These are phyloP conservation scores for Drosophila repletoides DNA, from an alignment of 1,140 invertebrate genomes.

Conservation along the genomic window DNA sequence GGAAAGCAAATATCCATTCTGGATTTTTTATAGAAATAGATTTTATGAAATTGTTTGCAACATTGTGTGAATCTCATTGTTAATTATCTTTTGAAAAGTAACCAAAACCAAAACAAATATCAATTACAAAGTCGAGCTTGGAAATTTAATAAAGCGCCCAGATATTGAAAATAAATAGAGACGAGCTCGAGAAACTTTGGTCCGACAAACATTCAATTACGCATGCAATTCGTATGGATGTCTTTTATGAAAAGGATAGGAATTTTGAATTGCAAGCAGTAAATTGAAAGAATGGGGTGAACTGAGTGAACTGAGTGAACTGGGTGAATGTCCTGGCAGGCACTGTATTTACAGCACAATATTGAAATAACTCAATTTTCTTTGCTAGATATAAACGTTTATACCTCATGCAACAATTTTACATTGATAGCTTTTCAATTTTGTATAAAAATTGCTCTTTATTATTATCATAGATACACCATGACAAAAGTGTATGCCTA, in stretches of 20 bases:
- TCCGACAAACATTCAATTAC: slow-evolving; percentile 18
- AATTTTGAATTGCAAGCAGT: not conserved
- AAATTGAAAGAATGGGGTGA: no score
- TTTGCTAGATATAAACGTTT: slow-evolving; percentile 4
- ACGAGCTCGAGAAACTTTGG: slow-evolving; percentile 6
- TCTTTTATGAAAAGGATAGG: not conserved
- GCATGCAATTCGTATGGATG: slow-evolving; percentile 11
- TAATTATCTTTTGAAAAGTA: not conserved
- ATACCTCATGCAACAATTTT: slow-evolving; percentile 50
- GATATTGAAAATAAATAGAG: slow-evolving; percentile 24
- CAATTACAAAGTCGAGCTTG: not conserved
- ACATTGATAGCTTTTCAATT: slow-evolving; percentile 54
- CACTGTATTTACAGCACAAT: slow-evolving; percentile 9
- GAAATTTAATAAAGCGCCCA: not conserved
- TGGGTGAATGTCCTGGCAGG: not conserved
- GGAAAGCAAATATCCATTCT: no score
- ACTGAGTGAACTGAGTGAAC: no score
- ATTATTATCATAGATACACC: slow-evolving; percentile 24
- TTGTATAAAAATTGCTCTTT: slow-evolving; percentile 5
- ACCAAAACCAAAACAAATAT: slow-evolving; percentile 10
- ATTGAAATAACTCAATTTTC: slow-evolving; percentile 48
- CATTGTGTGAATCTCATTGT: no score
- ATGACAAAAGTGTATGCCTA: slow-evolving; percentile 35
- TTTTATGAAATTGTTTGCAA: no score
- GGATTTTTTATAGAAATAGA: no score